Conservation (phyloP, 2,113 vertebrate species). For the Megatriorchis doriae region DNA sequence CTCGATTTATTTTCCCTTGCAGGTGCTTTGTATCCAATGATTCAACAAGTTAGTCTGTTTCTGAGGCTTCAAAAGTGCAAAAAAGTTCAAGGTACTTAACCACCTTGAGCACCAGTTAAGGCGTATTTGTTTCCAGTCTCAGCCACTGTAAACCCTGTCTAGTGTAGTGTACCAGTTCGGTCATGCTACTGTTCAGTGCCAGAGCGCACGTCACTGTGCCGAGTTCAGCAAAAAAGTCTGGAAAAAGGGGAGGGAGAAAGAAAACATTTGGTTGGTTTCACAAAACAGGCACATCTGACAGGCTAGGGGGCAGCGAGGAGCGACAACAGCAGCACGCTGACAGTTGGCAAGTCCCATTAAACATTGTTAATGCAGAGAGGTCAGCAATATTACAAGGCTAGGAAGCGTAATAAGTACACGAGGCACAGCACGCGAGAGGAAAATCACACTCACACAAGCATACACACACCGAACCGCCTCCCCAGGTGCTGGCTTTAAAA, state of each 20-base stretch:
- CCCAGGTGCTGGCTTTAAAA: neutral
- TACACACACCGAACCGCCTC: neutral
- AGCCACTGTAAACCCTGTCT: conserved; percentile 89
- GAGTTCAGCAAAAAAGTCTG: conserved; percentile 87
- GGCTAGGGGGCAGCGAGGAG: rapidly evolving
- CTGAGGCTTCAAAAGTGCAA: conserved; percentile 75
- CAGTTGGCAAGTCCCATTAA: neutral
- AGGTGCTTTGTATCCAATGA: conserved; percentile 27
- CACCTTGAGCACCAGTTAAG: conserved; percentile 63
- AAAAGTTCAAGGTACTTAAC: conserved; percentile 54
- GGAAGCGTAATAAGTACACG: neutral
- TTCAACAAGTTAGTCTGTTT: conserved; percentile 29
- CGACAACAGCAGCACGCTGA: neutral
- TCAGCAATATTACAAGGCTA: neutral
- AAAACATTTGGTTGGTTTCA: conserved; percentile 19
- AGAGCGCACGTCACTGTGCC: conserved; percentile 72
- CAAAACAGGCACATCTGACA: neutral
- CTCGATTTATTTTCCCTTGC: conserved; percentile 21
- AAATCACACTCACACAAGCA: neutral
- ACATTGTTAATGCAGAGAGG: neutral
- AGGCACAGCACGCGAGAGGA: neutral
- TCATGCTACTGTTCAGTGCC: conserved; percentile 82
- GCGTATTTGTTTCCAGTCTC: conserved; percentile 73
- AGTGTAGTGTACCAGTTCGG: conserved; percentile 81
- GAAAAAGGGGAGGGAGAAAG: neutral